These are phyloP conservation scores for Agrilus biguttatus DNA, from an alignment of 2,888 invertebrate genomes.

Conservation along the genomic window DNA sequence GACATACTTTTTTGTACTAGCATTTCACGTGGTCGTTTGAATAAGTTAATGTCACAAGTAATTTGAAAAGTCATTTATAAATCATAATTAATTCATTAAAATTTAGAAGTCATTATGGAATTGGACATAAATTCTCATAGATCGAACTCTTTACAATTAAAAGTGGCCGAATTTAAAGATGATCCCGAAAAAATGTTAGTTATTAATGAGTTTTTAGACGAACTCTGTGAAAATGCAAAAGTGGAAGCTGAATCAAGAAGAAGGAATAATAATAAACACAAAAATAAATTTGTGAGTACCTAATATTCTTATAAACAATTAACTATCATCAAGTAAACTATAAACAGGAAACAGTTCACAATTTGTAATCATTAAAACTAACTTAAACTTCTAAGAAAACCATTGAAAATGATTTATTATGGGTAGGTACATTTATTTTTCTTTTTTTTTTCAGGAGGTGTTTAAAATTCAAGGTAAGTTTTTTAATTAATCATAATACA, in stretches of 20 bases:
- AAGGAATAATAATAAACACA: conserved; percentile 19
- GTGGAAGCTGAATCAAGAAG: conserved; percentile 24
- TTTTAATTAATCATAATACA: conserved; percentile 3
- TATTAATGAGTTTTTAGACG: conserved; percentile 28
- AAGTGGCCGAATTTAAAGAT: conserved; percentile 27
- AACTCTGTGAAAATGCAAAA: conserved; percentile 27
- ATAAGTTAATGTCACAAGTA: too few relatives aligned
- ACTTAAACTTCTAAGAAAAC: not conserved
- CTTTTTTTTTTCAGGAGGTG: conserved; percentile 19
- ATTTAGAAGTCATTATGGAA: too few relatives aligned
- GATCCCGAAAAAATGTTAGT: conserved; percentile 29
- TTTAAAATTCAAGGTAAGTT: conserved; percentile 27
- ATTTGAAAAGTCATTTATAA: too few relatives aligned
- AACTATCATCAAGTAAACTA: not conserved
- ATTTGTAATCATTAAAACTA: not conserved
- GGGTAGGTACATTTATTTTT: too few relatives aligned
- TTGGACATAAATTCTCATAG: too few relatives aligned
- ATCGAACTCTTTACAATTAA: conserved; percentile 2
- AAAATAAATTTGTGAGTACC: conserved; percentile 24
- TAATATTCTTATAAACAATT: conserved; percentile 1
- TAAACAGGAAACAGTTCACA: too few relatives aligned
- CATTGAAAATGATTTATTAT: too few relatives aligned
- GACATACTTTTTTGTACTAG: too few relatives aligned
- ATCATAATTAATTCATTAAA: too few relatives aligned
- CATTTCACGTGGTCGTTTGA: too few relatives aligned